Evolutionary conservation across 2,888 invertebrate genomes (phyloP), one percentile per base, ranked within the genome.

Genomic region (Blastobasis adustella): DNA sequence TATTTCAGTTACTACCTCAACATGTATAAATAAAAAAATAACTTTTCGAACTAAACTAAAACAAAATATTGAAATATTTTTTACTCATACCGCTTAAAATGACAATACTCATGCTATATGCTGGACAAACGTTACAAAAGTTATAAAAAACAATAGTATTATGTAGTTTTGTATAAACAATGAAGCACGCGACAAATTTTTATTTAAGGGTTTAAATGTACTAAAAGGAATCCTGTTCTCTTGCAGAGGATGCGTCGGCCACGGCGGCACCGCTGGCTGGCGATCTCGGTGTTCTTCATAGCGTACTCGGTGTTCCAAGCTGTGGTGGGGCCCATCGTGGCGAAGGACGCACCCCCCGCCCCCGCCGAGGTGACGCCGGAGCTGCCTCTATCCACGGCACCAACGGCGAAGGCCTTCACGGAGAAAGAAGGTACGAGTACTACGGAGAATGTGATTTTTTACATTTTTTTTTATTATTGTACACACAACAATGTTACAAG

Each of bases 201-300:
- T 23, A 3, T 23, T 23, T 23, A 23, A 23, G 1, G 23, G 23
- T 23, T 23, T 1, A 23, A 23, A 23, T 23, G 23, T 1, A 36
- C 45, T 46, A 51, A 6, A 23, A 38, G 10, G 54, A 40, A 1
- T 6, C 9, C 9, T 42, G 7, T 4, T 42, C 9, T 47, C 37
- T 81, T 77, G 0, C 84, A 90, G 90, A 89, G 81, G 67, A 91
- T 92, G 91, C 82, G 88, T 64, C 84, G 91, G 66, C 91, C 91
- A 49, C 89, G 92, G 54, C 91, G 93, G 52, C 91, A 93, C 73
- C 91, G 93, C 64, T 90, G 92, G 79, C 84, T 93, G 70, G 91
- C 92, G 56, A 89, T 93, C 61, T 92, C 92, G 5, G 84, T 93
- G 48, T 90, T 93, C 69, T 91, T 93, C 77, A 85, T 93, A 51